Evolutionary conservation across 2,888 invertebrate species (phyloP).

Genomic region (Idaea straminata): DNA sequence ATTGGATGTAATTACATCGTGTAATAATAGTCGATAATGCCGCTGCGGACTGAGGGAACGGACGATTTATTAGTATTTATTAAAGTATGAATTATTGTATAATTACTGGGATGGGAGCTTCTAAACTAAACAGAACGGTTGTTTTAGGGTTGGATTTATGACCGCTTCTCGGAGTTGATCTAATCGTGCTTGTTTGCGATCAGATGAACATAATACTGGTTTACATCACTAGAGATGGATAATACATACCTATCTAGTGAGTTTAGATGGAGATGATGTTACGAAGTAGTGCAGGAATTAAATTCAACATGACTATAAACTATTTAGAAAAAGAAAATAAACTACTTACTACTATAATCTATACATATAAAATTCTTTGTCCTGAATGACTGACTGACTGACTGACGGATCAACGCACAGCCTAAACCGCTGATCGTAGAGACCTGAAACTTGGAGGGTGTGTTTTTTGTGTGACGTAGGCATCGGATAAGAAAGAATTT

Average conservation of each 20-base stretch:
- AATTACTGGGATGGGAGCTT: conserved; percentile 75
- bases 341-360: too few species aligned
- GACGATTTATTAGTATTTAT: conserved; percentile 78
- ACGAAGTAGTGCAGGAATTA: too few species aligned
- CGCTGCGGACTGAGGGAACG: conserved; percentile 52
- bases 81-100: conserved; percentile 80
- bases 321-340: too few species aligned
- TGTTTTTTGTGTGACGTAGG: too few species aligned
- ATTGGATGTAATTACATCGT: conserved; percentile 78
- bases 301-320: too few species aligned
- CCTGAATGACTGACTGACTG: too few species aligned
- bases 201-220: neutral
- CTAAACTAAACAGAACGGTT: conserved; percentile 76
- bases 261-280: too few species aligned
- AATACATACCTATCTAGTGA: neutral
- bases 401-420: too few species aligned
- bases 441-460: too few species aligned
- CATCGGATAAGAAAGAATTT: too few species aligned
- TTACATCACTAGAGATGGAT: neutral
- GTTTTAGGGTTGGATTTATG: conserved; percentile 76
- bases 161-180: conserved; percentile 67
- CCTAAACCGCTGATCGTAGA: too few species aligned
- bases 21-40: conserved; percentile 77
- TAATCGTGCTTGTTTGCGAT: conserved; percentile 61
- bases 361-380: too few species aligned